A percentile compares a stretch with the other conserved stretches of the same genome.
Evolutionary conservation across 64 coral and sea anemone species (phyloP).

Genomic region (Orbicella faveolata): DNA sequence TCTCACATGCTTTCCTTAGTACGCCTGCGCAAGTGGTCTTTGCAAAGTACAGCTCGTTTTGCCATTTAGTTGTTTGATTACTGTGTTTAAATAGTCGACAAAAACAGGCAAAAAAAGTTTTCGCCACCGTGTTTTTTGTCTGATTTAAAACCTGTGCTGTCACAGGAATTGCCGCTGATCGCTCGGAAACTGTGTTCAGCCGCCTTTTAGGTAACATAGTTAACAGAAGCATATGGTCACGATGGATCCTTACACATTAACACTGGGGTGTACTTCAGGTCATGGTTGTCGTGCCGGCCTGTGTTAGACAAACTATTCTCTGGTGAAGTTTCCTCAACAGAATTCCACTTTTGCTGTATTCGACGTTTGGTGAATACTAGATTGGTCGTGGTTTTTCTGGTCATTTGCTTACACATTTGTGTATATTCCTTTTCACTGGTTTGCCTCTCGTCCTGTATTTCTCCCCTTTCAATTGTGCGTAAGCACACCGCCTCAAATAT

Average conservation of each 20-base stretch:
- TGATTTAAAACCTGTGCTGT: background rate
- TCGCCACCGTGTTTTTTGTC: constrained; percentile 28
- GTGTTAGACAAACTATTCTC: background rate
- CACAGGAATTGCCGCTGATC: background rate
- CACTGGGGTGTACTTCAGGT: background rate
- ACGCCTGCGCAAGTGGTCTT: no score
- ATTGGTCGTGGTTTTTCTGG: background rate
- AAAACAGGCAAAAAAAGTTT: constrained; percentile 12
- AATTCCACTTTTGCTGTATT: background rate
- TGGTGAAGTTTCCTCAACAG: background rate
- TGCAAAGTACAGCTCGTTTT: no score
- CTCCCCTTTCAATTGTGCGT: background rate
- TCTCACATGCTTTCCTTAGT: no score
- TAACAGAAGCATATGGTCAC: no score
- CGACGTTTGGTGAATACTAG: background rate
- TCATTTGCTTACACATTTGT: background rate
- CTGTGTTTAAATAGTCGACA: background rate
- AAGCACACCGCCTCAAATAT: background rate
- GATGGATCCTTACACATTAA: no score
- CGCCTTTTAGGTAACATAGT: no score
- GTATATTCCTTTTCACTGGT: background rate
- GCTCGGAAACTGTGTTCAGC: constrained; percentile 24
- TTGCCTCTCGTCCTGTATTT: background rate
- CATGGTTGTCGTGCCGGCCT: background rate
- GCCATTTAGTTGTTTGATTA: background rate